Base-by-base conservation (phyloP, 2,888 invertebrate genomes). In the Phanerotoma sp. region DNA sequence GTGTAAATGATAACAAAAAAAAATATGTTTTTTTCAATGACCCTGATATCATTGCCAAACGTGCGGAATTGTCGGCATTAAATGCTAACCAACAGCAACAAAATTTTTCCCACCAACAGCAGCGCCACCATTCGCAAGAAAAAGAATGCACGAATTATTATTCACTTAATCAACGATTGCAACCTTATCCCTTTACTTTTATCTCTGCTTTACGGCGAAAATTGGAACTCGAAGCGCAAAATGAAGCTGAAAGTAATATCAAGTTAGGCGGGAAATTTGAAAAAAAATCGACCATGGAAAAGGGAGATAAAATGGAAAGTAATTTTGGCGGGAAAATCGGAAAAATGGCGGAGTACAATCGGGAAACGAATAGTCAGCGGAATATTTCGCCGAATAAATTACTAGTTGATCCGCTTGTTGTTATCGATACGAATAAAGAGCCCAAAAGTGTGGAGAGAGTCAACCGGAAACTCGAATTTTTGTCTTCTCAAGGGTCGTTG, bases 121-220 rank as follows among this genome's bases (percentile, higher is more conserved):
- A 62, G 60, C n/a, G n/a, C n/a, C n/a, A n/a, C n/a, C n/a, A n/a
- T n/a, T n/a, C n/a, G 54, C 35, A 56, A 61, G 5, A 33, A 58
- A 21, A 52, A 45, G n/a, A 60, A 30, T 51, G 54, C 32, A 30
- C 53, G 11, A 61, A 61, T 11, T 54, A 55, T 38, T 62, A 68
- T 25, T 48, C 70, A 42, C 61, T 62, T 1, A 61, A 62, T 53
- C 66, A 70, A 56, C 63, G 77, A 10, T 71, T 79, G 5, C 73
- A 79, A 61, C 77, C 81, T 5, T 80, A 82, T 76, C 84, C 84
- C 13, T 83, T 83, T 62, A 84, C 84, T 65, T 84, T 85, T 65
- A 82, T 84, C 38, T 82, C 79, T 66, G 84, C 82, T 41, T 82
- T 83, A 7, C 82, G 83, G 62, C 77, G 80, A 57, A 86, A 87